phyloP scores from a whole-genome alignment of 35 echinoderm and acorn worm genomes.

The Apostichopus californicus region DNA sequence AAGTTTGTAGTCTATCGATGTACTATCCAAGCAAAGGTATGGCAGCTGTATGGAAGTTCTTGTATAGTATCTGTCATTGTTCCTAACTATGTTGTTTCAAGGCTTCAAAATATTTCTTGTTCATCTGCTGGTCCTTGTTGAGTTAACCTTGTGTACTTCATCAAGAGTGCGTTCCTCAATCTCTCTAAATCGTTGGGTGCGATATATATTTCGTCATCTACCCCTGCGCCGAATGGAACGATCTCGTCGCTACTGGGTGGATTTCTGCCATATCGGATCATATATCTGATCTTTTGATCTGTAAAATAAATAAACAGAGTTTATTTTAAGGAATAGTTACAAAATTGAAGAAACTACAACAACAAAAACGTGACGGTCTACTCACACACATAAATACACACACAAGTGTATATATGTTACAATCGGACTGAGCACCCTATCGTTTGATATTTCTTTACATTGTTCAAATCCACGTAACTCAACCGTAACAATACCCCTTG shows the following conservation, averaged over 20 bases:
- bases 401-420: no score
- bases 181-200: not conserved
- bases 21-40: not conserved
- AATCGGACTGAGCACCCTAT: no score
- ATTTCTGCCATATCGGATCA: slow-evolving; percentile 41
- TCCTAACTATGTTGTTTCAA: not conserved
- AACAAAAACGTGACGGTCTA: no score
- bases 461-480: no score
- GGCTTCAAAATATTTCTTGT: slow-evolving; percentile 43
- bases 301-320: not conserved
- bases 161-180: slow-evolving; percentile 24
- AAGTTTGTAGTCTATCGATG: not conserved
- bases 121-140: slow-evolving; percentile 18
- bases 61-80: not conserved
- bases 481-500: no score
- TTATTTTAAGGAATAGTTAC: no score
- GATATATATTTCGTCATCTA: slow-evolving; percentile 8
- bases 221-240: not conserved
- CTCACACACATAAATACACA: no score
- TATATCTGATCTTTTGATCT: slow-evolving; percentile 41
- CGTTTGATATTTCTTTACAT: no score
- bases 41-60: slow-evolving; percentile 5
- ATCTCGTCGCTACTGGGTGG: not conserved
- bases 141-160: slow-evolving; percentile 28
- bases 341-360: no score